A percentile compares a stretch with the other conserved stretches of the same genome.
Conservation (phyloP, 1,140 invertebrate species). For the Cotesia vestalis region DNA sequence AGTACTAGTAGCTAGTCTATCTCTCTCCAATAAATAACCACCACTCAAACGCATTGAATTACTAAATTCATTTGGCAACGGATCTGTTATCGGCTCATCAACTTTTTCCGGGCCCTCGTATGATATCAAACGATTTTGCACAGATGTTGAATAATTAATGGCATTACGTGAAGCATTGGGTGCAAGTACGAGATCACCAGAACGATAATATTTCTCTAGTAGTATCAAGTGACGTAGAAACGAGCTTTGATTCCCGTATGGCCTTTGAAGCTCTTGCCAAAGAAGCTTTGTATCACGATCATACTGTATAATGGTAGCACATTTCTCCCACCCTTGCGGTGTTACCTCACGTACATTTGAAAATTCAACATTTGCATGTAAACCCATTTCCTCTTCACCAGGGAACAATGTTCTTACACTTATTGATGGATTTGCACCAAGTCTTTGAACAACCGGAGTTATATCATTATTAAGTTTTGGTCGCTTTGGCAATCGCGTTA, state of each 20-base stretch:
- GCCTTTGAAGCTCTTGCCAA: constrained; percentile 83
- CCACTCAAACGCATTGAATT: constrained; percentile 56
- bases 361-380: constrained; percentile 78
- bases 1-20: constrained; percentile 38
- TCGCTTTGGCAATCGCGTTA: constrained; percentile 61
- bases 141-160: constrained; percentile 79
- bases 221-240: constrained; percentile 83
- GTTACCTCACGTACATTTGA: constrained; percentile 73
- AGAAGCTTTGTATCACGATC: constrained; percentile 81
- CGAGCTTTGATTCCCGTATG: constrained; percentile 85
- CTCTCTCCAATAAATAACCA: constrained; percentile 53
- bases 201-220: constrained; percentile 78
- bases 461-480: constrained; percentile 57
- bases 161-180: constrained; percentile 78
- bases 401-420: constrained; percentile 82
- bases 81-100: constrained; percentile 59
- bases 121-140: constrained; percentile 78
- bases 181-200: constrained; percentile 78
- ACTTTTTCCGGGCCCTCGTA: constrained; percentile 71
- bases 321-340: constrained; percentile 84
- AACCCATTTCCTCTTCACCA: constrained; percentile 80
- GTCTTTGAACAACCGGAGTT: constrained; percentile 62
- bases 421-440: constrained; percentile 81
- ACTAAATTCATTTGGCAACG: constrained; percentile 50
- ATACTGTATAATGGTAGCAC: constrained; percentile 79